These are phyloP conservation scores for Bellardia bayeri DNA, from an alignment of 2,888 invertebrate species.

Conservation along the genomic window DNA sequence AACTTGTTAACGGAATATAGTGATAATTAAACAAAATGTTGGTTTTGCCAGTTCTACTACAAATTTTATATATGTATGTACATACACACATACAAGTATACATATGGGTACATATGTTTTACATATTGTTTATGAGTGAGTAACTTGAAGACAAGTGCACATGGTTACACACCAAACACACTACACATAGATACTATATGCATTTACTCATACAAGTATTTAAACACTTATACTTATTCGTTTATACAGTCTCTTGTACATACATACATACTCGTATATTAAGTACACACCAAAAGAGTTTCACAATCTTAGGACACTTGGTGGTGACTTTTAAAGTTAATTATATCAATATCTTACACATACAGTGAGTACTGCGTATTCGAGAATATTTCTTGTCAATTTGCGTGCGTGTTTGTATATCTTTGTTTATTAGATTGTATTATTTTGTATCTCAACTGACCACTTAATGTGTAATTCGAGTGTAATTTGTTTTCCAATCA, in stretches of 20 bases:
- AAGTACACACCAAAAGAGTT: constrained; percentile 50
- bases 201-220: neutral
- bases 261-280: neutral
- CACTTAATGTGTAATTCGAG: constrained; percentile 72
- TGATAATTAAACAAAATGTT: constrained; percentile 50
- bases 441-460: constrained; percentile 62
- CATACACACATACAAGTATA: too few relatives aligned
- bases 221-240: too few relatives aligned
- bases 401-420: neutral
- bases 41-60: constrained; percentile 7
- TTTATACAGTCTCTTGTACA: neutral
- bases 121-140: neutral
- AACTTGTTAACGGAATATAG: constrained; percentile 48
- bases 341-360: constrained; percentile 62
- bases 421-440: neutral
- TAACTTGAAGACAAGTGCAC: neutral
- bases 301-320: constrained; percentile 65
- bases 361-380: neutral
- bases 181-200: neutral
- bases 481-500: constrained; percentile 65
- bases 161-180: constrained; percentile 4
- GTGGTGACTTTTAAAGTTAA: constrained; percentile 69
- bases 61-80: neutral
- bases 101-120: too few relatives aligned
- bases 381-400: neutral